Evolutionary conservation across 2,888 invertebrate genomes (phyloP).

Genomic region (Polietes domitor): DNA sequence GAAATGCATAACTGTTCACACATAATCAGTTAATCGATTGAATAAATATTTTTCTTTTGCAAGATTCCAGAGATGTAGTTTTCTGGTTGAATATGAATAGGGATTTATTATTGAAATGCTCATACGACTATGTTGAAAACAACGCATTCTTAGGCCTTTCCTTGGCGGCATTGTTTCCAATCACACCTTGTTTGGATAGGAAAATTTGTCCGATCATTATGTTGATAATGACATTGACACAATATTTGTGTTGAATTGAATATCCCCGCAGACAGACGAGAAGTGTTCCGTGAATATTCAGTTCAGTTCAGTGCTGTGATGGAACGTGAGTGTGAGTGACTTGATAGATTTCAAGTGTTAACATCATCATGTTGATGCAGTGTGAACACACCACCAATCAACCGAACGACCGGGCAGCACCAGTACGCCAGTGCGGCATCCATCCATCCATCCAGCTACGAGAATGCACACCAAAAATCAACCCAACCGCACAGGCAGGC

Average conservation of each 20-base stretch:
- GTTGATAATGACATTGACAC: conserved; percentile 79
- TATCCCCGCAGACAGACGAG: conserved; percentile 36
- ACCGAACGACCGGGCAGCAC: conserved; percentile 23
- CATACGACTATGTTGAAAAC: neutral
- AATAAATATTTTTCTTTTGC: neutral
- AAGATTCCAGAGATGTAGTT: conserved; percentile 1
- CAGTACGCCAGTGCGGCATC: too few relatives aligned
- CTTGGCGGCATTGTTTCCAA: conserved; percentile 31
- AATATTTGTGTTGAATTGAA: conserved; percentile 52
- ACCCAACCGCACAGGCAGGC: conserved; percentile 21
- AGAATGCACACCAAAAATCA: conserved; percentile 29
- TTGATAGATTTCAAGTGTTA: conserved; percentile 69
- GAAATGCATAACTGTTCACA: neutral
- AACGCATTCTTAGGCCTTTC: neutral
- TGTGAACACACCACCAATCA: conserved; percentile 62
- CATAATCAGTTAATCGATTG: conserved; percentile 8
- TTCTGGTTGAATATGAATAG: neutral
- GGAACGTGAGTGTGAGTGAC: conserved; percentile 61
- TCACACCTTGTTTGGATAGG: conserved; percentile 38
- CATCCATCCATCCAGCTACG: conserved; percentile 18
- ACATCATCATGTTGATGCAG: conserved; percentile 56
- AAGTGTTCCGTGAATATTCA: conserved; percentile 23
- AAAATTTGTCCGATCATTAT: conserved; percentile 76
- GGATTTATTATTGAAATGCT: conserved; percentile 4
- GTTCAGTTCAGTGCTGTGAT: neutral